Evolutionary conservation across 2,113 vertebrate genomes (phyloP).

Genomic region (Synodontis membranacea): DNA sequence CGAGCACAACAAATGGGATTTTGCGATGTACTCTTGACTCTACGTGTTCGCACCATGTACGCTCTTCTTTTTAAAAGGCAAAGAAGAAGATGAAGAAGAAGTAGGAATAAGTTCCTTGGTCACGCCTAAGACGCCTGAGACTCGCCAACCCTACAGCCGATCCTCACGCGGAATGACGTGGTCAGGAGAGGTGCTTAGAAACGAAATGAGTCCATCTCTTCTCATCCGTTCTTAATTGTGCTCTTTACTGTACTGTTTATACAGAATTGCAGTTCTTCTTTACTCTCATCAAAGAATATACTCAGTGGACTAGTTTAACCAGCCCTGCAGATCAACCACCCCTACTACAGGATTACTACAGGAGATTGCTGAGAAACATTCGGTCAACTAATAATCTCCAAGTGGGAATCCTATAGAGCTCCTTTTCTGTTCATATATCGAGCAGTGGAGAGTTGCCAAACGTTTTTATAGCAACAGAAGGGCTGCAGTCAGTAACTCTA

Average conservation of each 20-base stretch:
- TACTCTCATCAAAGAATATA: neutral
- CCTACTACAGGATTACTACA: neutral
- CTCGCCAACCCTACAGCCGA: neutral
- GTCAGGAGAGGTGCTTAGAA: constrained; percentile 49
- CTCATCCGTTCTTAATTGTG: constrained; percentile 14
- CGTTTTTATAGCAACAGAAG: neutral
- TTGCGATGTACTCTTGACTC: neutral
- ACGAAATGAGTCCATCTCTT: constrained; percentile 11
- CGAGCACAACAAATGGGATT: neutral
- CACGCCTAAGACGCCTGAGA: constrained; percentile 26
- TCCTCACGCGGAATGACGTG: constrained; percentile 31
- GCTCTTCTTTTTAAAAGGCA: constrained; percentile 26
- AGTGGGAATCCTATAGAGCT: neutral
- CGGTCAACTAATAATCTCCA: neutral
- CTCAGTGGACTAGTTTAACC: neutral
- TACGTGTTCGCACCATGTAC: neutral
- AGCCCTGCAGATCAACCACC: neutral
- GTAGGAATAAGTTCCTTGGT: constrained; percentile 18
- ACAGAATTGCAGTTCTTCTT: neutral
- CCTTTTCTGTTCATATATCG: neutral
- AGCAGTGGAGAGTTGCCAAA: neutral
- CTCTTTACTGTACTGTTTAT: neutral
- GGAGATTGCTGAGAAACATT: neutral
- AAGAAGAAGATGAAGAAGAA: constrained; percentile 6
- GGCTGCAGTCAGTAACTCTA: neutral